These are phyloP conservation scores for Andricus curvator DNA, from an alignment of 2,888 invertebrate genomes.

Conservation along the genomic window DNA sequence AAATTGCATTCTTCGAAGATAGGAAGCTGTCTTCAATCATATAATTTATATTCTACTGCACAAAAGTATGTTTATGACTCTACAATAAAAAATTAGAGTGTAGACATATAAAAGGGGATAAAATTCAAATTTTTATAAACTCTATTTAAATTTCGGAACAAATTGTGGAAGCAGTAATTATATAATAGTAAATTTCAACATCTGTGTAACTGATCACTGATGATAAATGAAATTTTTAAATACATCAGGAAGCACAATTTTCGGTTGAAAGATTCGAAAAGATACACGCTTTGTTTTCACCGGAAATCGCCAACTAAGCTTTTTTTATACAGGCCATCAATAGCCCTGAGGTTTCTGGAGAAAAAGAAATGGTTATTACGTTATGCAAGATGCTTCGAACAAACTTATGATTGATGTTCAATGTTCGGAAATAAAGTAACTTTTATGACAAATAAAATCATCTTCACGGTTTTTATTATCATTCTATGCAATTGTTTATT, in stretches of 20 bases:
- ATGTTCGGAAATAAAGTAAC: background rate
- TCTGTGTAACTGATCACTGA: background rate
- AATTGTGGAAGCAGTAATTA: too few species aligned
- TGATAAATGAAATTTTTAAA: background rate
- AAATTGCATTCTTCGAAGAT: background rate
- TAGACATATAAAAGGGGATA: background rate
- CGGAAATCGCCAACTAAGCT: slow-evolving; percentile 34
- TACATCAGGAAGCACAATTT: slow-evolving; percentile 14
- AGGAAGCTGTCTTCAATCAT: background rate
- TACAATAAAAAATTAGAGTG: too few species aligned
- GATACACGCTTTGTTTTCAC: slow-evolving; percentile 4
- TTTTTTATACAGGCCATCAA: slow-evolving; percentile 21
- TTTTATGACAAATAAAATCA: background rate
- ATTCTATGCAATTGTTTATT: background rate
- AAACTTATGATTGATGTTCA: background rate
- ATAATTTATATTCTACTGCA: background rate
- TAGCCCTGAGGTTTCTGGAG: background rate
- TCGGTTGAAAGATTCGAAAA: slow-evolving; percentile 7
- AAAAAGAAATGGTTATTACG: background rate
- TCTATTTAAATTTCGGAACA: too few species aligned
- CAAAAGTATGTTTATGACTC: background rate
- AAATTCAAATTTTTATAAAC: background rate
- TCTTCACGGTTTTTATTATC: background rate
- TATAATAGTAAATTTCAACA: too few species aligned
- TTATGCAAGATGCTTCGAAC: slow-evolving; percentile 6